These are phyloP conservation scores for Leucopsar rothschildi DNA, from an alignment of 2,113 vertebrate species.

Conservation along the genomic window DNA sequence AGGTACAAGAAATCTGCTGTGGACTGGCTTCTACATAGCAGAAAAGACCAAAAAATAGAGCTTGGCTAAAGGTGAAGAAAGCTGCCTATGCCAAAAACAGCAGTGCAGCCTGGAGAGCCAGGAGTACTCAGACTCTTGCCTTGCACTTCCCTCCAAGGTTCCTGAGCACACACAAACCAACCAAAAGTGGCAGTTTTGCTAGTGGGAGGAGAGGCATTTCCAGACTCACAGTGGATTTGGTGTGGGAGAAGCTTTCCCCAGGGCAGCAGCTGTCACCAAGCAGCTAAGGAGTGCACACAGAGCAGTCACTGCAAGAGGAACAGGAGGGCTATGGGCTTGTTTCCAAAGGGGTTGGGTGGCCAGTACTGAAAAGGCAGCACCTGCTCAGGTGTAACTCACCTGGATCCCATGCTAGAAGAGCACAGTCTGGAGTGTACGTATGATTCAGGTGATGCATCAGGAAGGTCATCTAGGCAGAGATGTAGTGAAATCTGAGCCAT, in stretches of 20 bases:
- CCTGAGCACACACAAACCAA: background rate
- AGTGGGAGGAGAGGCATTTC: background rate
- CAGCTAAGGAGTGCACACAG: background rate
- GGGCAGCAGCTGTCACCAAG: background rate
- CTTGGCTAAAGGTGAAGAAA: background rate
- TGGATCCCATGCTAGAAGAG: background rate
- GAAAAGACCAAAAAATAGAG: background rate
- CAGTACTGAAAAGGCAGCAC: background rate
- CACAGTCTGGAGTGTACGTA: accelerated
- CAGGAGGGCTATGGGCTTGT: background rate
- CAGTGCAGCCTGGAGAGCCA: background rate
- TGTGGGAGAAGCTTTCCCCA: background rate
- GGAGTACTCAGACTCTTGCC: background rate
- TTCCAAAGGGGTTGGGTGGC: background rate
- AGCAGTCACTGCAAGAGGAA: background rate
- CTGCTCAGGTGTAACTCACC: background rate
- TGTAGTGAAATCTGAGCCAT: background rate
- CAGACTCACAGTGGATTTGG: background rate
- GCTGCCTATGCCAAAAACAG: accelerated
- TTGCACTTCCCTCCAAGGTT: background rate
- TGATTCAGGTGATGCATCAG: background rate
- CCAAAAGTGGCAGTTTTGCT: background rate
- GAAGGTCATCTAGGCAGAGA: background rate
- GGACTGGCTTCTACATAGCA: too few species aligned
- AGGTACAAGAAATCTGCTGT: background rate